These are phyloP conservation scores for Hapalemur alaotrensis DNA, from an alignment of 2,797 vertebrate genomes.

Conservation along the genomic window DNA sequence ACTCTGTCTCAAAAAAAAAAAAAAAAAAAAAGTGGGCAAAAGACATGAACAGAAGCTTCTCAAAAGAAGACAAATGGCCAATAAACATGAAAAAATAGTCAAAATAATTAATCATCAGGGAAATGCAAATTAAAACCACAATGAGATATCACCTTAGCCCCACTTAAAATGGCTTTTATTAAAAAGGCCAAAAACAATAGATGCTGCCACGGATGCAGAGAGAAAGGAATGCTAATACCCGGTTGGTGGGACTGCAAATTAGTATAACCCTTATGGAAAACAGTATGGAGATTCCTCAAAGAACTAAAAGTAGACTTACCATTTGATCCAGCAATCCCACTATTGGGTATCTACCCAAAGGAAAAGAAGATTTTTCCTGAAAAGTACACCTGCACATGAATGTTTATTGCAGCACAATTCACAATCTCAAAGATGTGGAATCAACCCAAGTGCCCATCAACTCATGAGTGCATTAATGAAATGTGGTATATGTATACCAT, in stretches of 20 bases:
- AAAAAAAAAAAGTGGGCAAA: neutral
- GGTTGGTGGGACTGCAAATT: neutral
- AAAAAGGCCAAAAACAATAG: neutral
- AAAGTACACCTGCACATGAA: neutral
- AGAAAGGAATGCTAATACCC: neutral
- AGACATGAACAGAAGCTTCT: neutral
- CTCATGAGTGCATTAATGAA: neutral
- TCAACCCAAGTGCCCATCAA: neutral
- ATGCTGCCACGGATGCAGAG: neutral
- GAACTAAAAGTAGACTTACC: neutral
- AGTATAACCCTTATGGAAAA: neutral
- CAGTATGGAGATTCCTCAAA: neutral
- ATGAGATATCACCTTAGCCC: neutral
- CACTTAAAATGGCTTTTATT: neutral
- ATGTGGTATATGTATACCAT: neutral
- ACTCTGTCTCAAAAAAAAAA: no score
- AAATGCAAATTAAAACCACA: neutral
- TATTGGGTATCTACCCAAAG: neutral
- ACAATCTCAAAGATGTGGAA: neutral
- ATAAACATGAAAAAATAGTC: neutral
- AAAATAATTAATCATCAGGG: neutral
- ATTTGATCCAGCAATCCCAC: neutral
- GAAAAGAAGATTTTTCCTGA: neutral
- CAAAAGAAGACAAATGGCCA: neutral
- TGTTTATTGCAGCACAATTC: neutral